phyloP scores from a whole-genome alignment of 2,113 vertebrate genomes.

The Girardinichthys multiradiatus region DNA sequence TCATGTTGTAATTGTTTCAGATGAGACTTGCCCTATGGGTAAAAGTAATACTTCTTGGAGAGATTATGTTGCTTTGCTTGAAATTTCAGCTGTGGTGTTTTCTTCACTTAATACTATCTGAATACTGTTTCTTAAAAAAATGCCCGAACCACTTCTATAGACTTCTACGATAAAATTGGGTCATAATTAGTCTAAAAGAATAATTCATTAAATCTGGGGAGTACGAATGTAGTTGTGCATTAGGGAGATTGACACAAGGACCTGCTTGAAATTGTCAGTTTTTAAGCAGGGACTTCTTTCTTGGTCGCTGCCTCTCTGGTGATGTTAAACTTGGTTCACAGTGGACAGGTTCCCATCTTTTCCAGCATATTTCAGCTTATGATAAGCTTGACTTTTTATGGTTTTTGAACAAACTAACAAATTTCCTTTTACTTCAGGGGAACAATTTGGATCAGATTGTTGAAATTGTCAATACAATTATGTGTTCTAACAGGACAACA shows the following conservation, averaged over 20 bases:
- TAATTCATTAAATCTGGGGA: neutral
- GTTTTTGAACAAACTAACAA: neutral
- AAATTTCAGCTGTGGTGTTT: neutral
- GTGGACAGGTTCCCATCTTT: too few species aligned
- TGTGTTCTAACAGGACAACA: neutral
- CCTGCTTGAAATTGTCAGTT: neutral
- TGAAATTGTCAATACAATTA: neutral
- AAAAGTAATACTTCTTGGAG: neutral
- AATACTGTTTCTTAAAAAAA: too few species aligned
- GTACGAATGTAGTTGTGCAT: neutral
- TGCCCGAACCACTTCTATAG: too few species aligned
- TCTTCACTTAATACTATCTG: neutral
- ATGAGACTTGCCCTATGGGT: neutral
- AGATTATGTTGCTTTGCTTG: neutral
- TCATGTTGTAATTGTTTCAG: neutral
- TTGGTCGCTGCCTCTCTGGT: neutral
- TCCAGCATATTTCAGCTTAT: too few species aligned
- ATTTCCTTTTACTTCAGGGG: neutral
- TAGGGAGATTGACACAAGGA: neutral
- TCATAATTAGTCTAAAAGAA: too few species aligned
- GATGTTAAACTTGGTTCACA: too few species aligned
- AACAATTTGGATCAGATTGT: neutral
- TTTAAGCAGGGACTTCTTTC: neutral
- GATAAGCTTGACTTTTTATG: neutral
- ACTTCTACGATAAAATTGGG: too few species aligned